These are phyloP conservation scores for Characodon lateralis DNA, from an alignment of 2,797 vertebrate genomes.

Conservation along the genomic window DNA sequence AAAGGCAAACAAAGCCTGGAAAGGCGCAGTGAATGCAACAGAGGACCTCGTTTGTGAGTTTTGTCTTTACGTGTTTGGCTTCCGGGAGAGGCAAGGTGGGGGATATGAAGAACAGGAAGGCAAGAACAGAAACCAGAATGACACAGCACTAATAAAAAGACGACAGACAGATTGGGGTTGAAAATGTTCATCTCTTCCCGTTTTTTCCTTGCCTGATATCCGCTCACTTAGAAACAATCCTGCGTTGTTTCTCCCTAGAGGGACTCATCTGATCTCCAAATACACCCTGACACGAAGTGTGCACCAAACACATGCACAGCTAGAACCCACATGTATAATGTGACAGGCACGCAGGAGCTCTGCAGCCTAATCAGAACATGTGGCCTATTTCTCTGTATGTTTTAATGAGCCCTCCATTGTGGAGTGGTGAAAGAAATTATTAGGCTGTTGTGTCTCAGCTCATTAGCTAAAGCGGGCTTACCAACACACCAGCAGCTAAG, in stretches of 20 bases:
- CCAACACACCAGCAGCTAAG: slow-evolving; percentile 64
- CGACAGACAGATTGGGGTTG: slow-evolving; percentile 40
- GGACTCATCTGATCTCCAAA: slow-evolving; percentile 43
- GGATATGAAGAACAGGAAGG: slow-evolving; percentile 51
- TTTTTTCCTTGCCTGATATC: slow-evolving; percentile 12
- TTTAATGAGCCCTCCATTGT: slow-evolving; percentile 69
- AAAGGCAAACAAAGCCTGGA: slow-evolving; percentile 64
- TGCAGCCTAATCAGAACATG: slow-evolving; percentile 56
- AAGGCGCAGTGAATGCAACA: slow-evolving; percentile 43
- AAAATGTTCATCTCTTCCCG: slow-evolving; percentile 13
- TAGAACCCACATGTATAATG: slow-evolving; percentile 17
- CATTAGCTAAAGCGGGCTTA: slow-evolving; percentile 71
- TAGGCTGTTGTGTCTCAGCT: slow-evolving; percentile 62
- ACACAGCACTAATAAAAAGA: slow-evolving; percentile 17
- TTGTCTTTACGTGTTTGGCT: slow-evolving; percentile 34
- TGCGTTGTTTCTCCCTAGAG: slow-evolving; percentile 28
- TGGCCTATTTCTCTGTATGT: slow-evolving; percentile 54
- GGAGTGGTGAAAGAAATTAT: slow-evolving; percentile 64
- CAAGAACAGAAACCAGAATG: slow-evolving; percentile 49
- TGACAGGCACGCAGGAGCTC: slow-evolving; percentile 30
- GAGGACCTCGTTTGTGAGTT: slow-evolving; percentile 33
- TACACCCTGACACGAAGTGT: slow-evolving; percentile 19
- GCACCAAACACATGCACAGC: slow-evolving; percentile 3
- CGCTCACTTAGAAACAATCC: slow-evolving; percentile 43
- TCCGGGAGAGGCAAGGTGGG: slow-evolving; percentile 44